Conservation (phyloP, 2,113 vertebrate species). For the Cercocebus atys region DNA sequence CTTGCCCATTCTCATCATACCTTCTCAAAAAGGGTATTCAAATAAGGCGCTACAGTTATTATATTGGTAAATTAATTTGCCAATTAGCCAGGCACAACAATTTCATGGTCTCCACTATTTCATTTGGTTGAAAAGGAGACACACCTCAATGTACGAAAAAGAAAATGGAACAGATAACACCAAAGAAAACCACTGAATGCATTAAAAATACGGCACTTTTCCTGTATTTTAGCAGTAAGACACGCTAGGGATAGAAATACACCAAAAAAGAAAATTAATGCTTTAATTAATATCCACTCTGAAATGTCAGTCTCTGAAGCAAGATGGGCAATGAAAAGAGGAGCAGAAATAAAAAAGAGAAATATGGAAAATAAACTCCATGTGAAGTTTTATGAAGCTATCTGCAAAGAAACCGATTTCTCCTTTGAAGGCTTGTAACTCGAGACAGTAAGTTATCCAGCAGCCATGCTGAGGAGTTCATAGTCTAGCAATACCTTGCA, state of each 20-base stretch:
- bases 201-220: conserved; percentile 42
- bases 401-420: conserved; percentile 20
- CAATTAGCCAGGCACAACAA: conserved; percentile 76
- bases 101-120: conserved; percentile 54
- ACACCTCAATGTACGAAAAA: conserved; percentile 53
- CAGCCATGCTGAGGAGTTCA: not conserved
- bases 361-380: conserved; percentile 9
- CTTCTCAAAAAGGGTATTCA: conserved; percentile 66
- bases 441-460: not conserved
- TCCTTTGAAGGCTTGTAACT: conserved; percentile 14
- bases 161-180: conserved; percentile 64
- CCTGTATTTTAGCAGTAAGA: conserved; percentile 62
- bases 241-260: conserved; percentile 40
- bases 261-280: conserved; percentile 23
- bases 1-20: conserved; percentile 73
- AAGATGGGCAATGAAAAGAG: not conserved
- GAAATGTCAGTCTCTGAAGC: conserved; percentile 29
- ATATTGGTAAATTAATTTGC: conserved; percentile 59
- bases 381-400: not conserved
- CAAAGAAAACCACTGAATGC: conserved; percentile 52
- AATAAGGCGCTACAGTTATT: conserved; percentile 81
- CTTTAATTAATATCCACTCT: conserved; percentile 26
- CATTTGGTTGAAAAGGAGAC: conserved; percentile 50
- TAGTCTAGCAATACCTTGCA: not conserved
- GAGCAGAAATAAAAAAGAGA: not conserved